Percentiles rank a stretch among this genome's conserved stretches.
These are phyloP conservation scores for Proterorhinus semilunaris DNA, from an alignment of 2,113 vertebrate species.

Conservation along the genomic window DNA sequence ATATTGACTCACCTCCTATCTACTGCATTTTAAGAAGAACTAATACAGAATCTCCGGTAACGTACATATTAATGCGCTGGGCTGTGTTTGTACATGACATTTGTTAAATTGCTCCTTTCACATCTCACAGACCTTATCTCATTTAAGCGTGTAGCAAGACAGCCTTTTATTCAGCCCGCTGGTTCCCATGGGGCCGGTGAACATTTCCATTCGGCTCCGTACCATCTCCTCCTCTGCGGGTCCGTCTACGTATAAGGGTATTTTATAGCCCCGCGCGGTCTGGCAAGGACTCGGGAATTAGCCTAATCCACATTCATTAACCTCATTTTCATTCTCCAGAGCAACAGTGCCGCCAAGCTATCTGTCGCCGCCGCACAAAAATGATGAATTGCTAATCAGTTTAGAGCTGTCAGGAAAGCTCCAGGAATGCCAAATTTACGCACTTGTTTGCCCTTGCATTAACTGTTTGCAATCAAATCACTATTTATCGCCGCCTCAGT, in stretches of 20 bases:
- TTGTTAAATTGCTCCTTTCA: constrained; percentile 9
- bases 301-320: constrained; percentile 78
- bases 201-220: constrained; percentile 58
- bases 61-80: constrained; percentile 16
- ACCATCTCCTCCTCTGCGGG: constrained; percentile 49
- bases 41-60: neutral
- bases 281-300: constrained; percentile 76
- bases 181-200: constrained; percentile 49
- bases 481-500: constrained; percentile 68
- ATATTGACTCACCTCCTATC: neutral
- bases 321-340: constrained; percentile 75
- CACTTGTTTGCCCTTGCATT: constrained; percentile 77
- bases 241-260: constrained; percentile 45
- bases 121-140: constrained; percentile 43
- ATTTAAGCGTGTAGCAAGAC: constrained; percentile 36
- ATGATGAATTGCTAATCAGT: constrained; percentile 80
- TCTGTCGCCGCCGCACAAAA: constrained; percentile 69
- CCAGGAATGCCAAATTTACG: constrained; percentile 71
- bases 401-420: constrained; percentile 77
- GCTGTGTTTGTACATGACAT: constrained; percentile 1
- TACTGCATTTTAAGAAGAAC: neutral
- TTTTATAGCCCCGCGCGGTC: constrained; percentile 66
- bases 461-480: constrained; percentile 79
- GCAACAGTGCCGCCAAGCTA: constrained; percentile 61
- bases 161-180: constrained; percentile 39